phyloP scores from a whole-genome alignment of 2,113 vertebrate genomes.

The Hyperopisus bebe region DNA sequence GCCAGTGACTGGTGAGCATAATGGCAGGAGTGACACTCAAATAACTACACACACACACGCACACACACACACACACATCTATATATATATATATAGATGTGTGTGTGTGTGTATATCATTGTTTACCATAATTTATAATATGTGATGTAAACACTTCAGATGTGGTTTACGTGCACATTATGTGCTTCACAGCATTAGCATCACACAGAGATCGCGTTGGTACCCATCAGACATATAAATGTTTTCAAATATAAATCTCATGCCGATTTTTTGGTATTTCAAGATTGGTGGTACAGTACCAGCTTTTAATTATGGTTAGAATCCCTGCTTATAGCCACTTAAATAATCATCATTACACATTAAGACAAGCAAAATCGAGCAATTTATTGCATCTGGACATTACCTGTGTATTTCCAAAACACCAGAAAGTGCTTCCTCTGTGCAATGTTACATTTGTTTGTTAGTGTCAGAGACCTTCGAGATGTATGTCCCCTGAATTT shows the following conservation, averaged over 20 bases:
- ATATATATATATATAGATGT: too few species aligned
- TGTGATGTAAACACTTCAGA: neutral
- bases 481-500: slow-evolving; percentile 23
- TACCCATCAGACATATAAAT: neutral
- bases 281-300: neutral
- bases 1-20: neutral
- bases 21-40: neutral
- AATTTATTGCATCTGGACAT: neutral
- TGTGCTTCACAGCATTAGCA: neutral
- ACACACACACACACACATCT: too few species aligned
- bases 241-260: neutral
- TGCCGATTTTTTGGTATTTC: neutral
- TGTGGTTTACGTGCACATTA: neutral
- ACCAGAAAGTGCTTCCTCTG: neutral
- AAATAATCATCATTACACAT: neutral
- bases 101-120: too few species aligned
- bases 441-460: neutral
- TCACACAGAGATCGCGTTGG: neutral
- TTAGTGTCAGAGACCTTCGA: slow-evolving; percentile 21
- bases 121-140: neutral
- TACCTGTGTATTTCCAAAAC: neutral
- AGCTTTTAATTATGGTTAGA: neutral
- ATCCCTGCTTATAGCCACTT: neutral
- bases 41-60: neutral
- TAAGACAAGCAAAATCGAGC: neutral